Conservation (phyloP, 2,888 invertebrate genomes). For the Chalcosyrphus nemorum region DNA sequence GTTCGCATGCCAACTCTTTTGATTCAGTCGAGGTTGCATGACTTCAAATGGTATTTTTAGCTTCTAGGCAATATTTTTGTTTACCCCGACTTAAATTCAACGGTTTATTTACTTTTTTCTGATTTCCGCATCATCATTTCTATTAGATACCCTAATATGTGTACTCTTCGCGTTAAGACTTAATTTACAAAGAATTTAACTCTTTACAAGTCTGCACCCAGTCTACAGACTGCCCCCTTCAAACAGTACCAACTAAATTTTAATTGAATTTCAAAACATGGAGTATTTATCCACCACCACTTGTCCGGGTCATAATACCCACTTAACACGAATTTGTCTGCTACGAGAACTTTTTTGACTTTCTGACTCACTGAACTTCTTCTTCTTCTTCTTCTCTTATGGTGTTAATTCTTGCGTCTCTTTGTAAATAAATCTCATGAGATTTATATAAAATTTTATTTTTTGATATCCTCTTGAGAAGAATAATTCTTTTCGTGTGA, state of each 20-base stretch:
- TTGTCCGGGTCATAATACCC: conserved; percentile 29
- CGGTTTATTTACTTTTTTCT: background rate
- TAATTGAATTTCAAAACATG: background rate
- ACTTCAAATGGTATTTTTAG: background rate
- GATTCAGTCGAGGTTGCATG: background rate
- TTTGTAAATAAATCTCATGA: background rate
- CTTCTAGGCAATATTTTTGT: background rate
- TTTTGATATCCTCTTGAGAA: conserved; percentile 6
- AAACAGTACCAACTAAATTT: background rate
- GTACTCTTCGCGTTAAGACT: background rate
- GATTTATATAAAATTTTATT: conserved; percentile 1
- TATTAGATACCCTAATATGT: background rate
- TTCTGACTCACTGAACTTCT: conserved; percentile 14
- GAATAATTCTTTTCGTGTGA: background rate
- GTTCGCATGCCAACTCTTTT: too few species aligned
- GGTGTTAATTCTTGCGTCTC: background rate
- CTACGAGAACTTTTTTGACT: background rate
- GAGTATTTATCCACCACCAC: conserved; percentile 19
- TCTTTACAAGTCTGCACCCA: background rate
- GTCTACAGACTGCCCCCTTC: background rate
- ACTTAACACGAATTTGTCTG: conserved; percentile 41
- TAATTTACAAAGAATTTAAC: background rate
- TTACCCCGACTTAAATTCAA: background rate
- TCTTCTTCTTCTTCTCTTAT: background rate
- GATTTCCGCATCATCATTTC: conserved; percentile 27